Conservation (phyloP, 2,888 invertebrate genomes). For the Lasioglossum figueresi region DNA sequence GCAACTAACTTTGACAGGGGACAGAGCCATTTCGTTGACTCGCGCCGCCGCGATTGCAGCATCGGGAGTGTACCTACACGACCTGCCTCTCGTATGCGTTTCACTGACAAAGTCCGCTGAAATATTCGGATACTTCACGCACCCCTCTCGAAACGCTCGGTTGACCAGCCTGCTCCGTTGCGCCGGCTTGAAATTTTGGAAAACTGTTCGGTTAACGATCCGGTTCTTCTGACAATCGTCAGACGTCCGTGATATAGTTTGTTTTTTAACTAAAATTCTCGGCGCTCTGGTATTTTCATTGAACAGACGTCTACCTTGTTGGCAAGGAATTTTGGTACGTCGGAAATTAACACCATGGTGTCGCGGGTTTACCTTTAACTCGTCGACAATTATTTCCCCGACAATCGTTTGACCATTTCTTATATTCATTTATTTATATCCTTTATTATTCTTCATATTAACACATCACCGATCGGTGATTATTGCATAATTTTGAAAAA, state of each 20-base stretch:
- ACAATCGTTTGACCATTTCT: no score
- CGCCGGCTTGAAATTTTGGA: neutral
- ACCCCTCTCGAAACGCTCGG: neutral
- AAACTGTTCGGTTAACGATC: neutral
- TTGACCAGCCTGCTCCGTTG: neutral
- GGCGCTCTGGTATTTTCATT: no score
- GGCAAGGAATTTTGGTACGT: no score
- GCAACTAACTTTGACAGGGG: conserved; percentile 54
- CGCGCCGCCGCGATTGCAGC: conserved; percentile 19
- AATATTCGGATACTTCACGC: conserved; percentile 3
- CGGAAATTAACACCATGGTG: no score
- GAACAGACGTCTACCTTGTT: no score
- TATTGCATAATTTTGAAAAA: no score
- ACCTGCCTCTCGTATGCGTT: neutral
- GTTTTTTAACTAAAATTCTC: neutral
- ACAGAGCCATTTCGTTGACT: conserved; percentile 44
- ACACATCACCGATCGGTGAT: no score
- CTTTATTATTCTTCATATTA: no score
- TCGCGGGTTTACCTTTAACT: no score
- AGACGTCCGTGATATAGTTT: neutral
- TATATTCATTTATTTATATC: no score
- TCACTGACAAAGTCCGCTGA: neutral
- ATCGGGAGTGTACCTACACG: conserved; percentile 20
- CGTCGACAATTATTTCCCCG: no score
- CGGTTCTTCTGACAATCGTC: neutral